These are phyloP conservation scores for Oncorhynchus kisutch DNA, from an alignment of 2,113 vertebrate species.

Conservation along the genomic window DNA sequence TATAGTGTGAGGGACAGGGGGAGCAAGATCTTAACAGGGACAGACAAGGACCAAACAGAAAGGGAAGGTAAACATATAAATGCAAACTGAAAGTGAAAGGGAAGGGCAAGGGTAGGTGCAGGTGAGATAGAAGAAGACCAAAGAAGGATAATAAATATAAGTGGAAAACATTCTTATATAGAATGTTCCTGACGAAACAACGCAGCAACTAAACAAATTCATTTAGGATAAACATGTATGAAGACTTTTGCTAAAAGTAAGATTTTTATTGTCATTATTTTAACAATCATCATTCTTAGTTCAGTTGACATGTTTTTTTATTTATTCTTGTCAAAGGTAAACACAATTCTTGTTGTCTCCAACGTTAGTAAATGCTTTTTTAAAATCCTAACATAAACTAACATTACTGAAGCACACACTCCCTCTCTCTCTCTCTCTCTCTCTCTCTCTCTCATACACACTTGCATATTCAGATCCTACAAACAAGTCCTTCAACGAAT, in stretches of 20 bases:
- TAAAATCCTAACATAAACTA: slow-evolving; percentile 45
- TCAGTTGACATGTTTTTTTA: slow-evolving; percentile 66
- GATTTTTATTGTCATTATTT: slow-evolving; percentile 66
- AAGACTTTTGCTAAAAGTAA: slow-evolving; percentile 63
- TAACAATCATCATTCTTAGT: slow-evolving; percentile 64
- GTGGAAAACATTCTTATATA: neutral
- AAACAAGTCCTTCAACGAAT: slow-evolving; percentile 65
- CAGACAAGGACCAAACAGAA: slow-evolving; percentile 7
- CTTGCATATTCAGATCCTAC: slow-evolving; percentile 78
- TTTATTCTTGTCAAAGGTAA: slow-evolving; percentile 69
- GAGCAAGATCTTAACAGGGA: slow-evolving; percentile 22
- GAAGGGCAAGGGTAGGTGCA: slow-evolving; percentile 30
- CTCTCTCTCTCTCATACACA: slow-evolving; percentile 52
- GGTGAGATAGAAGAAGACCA: slow-evolving; percentile 35
- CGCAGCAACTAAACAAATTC: neutral
- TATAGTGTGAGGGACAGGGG: neutral
- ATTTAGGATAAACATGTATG: slow-evolving; percentile 4
- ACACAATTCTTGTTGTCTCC: slow-evolving; percentile 65
- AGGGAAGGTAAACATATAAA: slow-evolving; percentile 1
- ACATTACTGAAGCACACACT: slow-evolving; percentile 58
- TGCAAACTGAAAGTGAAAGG: slow-evolving; percentile 38
- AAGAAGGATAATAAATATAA: slow-evolving; percentile 16
- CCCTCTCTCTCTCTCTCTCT: slow-evolving; percentile 50
- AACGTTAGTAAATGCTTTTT: slow-evolving; percentile 70
- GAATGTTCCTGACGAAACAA: slow-evolving; percentile 1